Evolutionary conservation across 2,113 vertebrate genomes (phyloP), one percentile per base, ranked within the genome.

Genomic region (Chionodraco myersi): DNA sequence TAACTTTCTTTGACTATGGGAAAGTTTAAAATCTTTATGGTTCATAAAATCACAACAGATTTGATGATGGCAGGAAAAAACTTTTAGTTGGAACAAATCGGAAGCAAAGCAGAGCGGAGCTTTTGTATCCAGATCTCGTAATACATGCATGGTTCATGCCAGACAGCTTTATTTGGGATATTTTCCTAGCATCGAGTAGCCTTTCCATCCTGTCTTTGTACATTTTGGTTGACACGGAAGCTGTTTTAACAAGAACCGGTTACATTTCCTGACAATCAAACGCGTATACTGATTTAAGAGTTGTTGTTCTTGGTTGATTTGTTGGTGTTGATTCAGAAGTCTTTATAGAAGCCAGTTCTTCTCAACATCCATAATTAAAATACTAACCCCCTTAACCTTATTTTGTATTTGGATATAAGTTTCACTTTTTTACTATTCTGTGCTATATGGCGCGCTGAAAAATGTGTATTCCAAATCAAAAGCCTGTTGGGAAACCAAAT

Each of bases 401-500:
- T 26, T 26, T 44, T 65, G 18, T 58, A 58, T 57, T 63, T 64
- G 51, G n/a, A 47, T 13, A 13, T 4, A 30, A 4, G 15, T 66
- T 56, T 60, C 1, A 2, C 11, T 68, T 44, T 36, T 64, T 41
- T 47, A 47, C 36, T 26, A 5, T 11, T 75, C 18, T 49, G 15
- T 52, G 3, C 1, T 64, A 12, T 14, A 16, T n/a, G 5, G 13
- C 45, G 36, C 6, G 36, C 6, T n/a, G 11, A 56, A 53, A 56
- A 53, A 12, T 3, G 4, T 36, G 11, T 4, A 3, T 52, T 51
- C 58, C 12, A 48, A 48, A 48, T 48, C 1, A 0, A 75, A 63
- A 62, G 13, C 16, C 44, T 21, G 48, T 49, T 77, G 57, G 49
- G 62, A 63, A 59, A 51, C 30, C 5, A 59, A 64, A 58, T 57